A percentile compares a stretch with the other conserved stretches of the same genome.
Conservation (phyloP, 2,113 vertebrate genomes). For the Apodemus speciosus region DNA sequence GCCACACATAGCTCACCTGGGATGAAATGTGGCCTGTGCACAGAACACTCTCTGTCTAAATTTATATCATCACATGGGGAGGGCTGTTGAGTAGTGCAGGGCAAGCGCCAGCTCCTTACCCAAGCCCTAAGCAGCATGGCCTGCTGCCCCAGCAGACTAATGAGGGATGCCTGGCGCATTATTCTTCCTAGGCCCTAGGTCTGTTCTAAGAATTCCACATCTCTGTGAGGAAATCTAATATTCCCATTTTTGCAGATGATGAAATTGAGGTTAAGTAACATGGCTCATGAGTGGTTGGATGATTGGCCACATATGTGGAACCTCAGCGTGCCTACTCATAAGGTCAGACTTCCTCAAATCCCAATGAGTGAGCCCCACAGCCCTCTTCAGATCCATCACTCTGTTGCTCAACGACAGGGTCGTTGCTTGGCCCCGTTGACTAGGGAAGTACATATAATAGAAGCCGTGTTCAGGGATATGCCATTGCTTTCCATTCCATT, state of each 20-base stretch:
- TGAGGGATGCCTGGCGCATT: neutral
- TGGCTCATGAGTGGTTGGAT: neutral
- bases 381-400: neutral
- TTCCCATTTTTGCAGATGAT: neutral
- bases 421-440: neutral
- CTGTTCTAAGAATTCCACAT: neutral
- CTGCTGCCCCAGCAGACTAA: neutral
- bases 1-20: neutral
- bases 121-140: neutral
- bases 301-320: neutral
- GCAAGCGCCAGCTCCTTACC: neutral
- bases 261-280: neutral
- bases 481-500: neutral
- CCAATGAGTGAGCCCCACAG: neutral
- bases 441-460: rapidly evolving
- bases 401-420: neutral
- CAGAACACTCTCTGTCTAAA: neutral
- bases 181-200: neutral
- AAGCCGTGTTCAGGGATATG: neutral
- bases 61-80: neutral
- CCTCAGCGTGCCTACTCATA: neutral
- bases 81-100: neutral
- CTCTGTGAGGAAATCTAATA: neutral
- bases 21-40: neutral
- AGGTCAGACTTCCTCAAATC: neutral